Percentiles rank a stretch among this genome's conserved stretches.
Evolutionary conservation across 2,888 invertebrate species (phyloP).

Genomic region (Hylaea fasciaria): DNA sequence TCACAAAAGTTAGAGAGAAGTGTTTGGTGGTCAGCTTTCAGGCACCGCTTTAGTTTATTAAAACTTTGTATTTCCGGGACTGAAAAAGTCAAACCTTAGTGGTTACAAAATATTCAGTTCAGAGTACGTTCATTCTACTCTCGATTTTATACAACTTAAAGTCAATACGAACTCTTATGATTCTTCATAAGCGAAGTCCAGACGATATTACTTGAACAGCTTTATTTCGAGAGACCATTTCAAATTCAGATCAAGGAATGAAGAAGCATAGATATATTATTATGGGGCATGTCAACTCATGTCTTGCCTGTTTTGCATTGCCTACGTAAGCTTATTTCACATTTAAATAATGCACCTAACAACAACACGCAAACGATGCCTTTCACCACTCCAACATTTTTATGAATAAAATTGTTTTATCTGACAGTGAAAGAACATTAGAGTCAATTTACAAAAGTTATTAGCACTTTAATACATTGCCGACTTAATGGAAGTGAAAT

Average conservation of each 20-base stretch:
- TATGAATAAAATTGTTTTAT: constrained; percentile 15
- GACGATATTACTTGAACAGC: background rate
- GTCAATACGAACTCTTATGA: constrained; percentile 1
- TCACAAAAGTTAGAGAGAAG: too few species aligned
- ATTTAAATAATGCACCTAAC: constrained; percentile 21
- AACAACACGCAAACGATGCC: constrained; percentile 17
- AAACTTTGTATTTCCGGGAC: too few species aligned
- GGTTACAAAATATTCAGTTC: background rate
- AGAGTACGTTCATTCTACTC: background rate
- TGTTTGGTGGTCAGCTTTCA: too few species aligned
- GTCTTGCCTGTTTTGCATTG: constrained; percentile 3
- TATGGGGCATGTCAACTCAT: background rate
- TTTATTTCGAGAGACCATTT: background rate
- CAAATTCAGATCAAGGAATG: too few species aligned
- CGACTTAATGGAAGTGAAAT: constrained; percentile 27
- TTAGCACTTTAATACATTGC: constrained; percentile 16
- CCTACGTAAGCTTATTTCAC: constrained; percentile 8
- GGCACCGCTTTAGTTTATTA: too few species aligned
- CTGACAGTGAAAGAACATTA: constrained; percentile 24
- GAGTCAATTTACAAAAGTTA: constrained; percentile 24
- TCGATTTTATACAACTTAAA: constrained; percentile 1
- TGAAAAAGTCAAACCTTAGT: too few species aligned
- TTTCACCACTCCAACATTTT: constrained; percentile 23
- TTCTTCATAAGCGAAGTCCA: constrained; percentile 2
- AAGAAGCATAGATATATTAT: background rate